Evolutionary conservation across 2,888 invertebrate genomes (phyloP), one percentile per base, ranked within the genome.

Genomic region (Dicranocentrus wangi): DNA sequence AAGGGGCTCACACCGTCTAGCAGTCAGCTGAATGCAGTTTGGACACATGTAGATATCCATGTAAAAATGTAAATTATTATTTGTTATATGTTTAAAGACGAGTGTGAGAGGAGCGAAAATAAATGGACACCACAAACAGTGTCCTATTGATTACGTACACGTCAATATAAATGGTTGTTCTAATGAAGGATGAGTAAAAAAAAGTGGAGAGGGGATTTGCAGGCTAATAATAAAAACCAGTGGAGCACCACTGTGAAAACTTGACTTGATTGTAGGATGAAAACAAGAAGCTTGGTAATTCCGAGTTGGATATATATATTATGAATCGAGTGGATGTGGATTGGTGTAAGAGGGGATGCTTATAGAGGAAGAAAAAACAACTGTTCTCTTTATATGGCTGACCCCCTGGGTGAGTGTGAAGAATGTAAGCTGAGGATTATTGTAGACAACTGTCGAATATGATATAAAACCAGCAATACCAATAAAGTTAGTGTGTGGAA

Each of bases 401-500:
- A 82, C 83, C 84, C 84, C 84, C 83, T 83, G 72, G 58, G 55
- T 55, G 78, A 82, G 83, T 84, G 82, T 83, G 84, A 84, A 84
- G 83, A 81, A 84, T 82, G 61, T 53, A 63, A 17, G 13, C 55
- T 55, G 23, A n/a, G 51, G 66, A 66, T 69, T 51, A 72, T 63
- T 42, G 68, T 32, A 68, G 80, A 66, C 60, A 68, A 76, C 66
- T 76, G 76, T 76, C 76, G 68, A 76, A 47, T 25, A 60, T 58
- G 60, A 60, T 60, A 76, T 28, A 68, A 51, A 19, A 43, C 65
- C 65, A 65, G 43, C 25, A 23, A 55, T 55, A 23, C 23, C 55
- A 55, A 55, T 55, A n/a, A 55, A 55, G 3, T 7, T 55, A 47
- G 13, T 15, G n/a, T 47, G 15, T 15, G 47, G 32, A n/a, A 39